phyloP scores from a whole-genome alignment of 2,797 vertebrate genomes.

The Enteromius anoplus region DNA sequence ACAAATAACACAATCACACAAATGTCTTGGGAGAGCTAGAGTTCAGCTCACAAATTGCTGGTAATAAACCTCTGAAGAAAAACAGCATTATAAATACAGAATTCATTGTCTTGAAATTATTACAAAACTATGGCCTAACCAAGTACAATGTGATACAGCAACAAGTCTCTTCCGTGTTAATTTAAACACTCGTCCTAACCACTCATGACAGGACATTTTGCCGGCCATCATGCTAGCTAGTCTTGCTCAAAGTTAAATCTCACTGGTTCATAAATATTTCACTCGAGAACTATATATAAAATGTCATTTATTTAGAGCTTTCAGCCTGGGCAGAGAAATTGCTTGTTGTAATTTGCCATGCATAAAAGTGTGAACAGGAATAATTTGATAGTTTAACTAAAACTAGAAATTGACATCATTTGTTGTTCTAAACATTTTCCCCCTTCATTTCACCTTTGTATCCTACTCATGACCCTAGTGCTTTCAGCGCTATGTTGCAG shows the following conservation, averaged over 20 bases:
- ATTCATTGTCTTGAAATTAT: background rate
- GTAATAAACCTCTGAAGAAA: background rate
- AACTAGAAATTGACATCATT: background rate
- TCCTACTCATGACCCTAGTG: background rate
- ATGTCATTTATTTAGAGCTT: background rate
- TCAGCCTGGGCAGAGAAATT: background rate
- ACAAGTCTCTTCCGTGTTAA: background rate
- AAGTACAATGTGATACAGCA: background rate
- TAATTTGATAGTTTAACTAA: background rate
- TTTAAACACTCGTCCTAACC: background rate
- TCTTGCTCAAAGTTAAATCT: background rate
- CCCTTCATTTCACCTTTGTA: background rate
- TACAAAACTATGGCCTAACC: background rate
- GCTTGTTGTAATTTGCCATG: background rate
- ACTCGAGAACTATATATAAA: background rate
- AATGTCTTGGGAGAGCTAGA: background rate
- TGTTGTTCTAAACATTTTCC: background rate
- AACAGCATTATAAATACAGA: background rate
- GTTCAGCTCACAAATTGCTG: background rate
- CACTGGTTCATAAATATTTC: background rate
- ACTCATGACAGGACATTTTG: background rate
- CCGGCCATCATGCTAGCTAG: background rate
- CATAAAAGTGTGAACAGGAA: background rate
- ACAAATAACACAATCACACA: background rate
- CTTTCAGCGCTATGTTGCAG: background rate